Evolutionary conservation across 2,888 invertebrate species (phyloP), one percentile per base, ranked within the genome.

Genomic region (Drosophila kuntzei): DNA sequence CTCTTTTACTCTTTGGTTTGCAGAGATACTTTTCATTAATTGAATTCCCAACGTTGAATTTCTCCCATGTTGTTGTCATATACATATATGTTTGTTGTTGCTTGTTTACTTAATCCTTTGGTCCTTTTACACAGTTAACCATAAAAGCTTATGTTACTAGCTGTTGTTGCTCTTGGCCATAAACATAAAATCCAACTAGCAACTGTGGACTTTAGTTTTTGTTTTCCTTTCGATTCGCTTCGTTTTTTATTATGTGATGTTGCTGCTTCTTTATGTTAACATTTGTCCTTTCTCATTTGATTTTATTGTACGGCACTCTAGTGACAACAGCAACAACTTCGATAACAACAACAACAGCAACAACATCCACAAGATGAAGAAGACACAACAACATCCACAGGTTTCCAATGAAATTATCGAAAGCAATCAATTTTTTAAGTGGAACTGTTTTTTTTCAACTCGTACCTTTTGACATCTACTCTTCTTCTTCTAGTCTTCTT

Each of bases 371-470:
- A 76, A 66, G 71, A 55, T 22, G 43, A 55, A n/a, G n/a, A n/a
- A n/a, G n/a, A n/a, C n/a, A 36, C 55, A 37, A 46, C 44, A 46
- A 58, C 59, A 60, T 70, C 83, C 76, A 87, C 81, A 76, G 78
- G 81, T 82, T 87, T 80, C 79, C 85, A 87, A 76, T 85, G 85
- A 86, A 86, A 80, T 86, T 82, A 86, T 85, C 87, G 75, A 87
- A 87, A 74, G 76, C 82, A 86, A 86, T 86, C 87, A 86, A 82
- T 85, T 84, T 85, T 87, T 86, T 87, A 87, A 87, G 85, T 86
- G 87, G 80, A 87, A 87, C 73, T 79, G 75, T 76, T 68, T 34
- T 27, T 27, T 72, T 69, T 76, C 75, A 71, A 54, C 73, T 70
- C 60, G 72, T 69, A 75, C 71, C 76, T 75, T 75, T 75, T 62